These are phyloP conservation scores for Tringa solitaria DNA, from an alignment of 2,113 vertebrate species.

Conservation along the genomic window DNA sequence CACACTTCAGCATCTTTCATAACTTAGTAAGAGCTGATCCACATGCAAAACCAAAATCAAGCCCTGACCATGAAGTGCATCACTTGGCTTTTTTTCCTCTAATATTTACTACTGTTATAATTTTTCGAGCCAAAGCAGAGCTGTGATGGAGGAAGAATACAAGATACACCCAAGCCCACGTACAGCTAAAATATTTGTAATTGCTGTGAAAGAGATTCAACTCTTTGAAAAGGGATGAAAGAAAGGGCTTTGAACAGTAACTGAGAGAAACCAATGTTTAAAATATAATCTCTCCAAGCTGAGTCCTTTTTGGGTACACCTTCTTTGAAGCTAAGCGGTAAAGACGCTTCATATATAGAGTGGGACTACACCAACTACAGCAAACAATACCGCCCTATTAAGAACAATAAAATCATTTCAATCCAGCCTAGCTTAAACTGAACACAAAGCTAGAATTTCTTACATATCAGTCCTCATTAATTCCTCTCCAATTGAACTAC, in stretches of 20 bases:
- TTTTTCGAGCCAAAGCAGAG: background rate
- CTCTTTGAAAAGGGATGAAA: background rate
- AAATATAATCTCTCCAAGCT: background rate
- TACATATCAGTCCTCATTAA: background rate
- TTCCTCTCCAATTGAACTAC: background rate
- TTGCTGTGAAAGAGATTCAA: background rate
- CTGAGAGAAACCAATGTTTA: background rate
- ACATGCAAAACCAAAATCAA: background rate
- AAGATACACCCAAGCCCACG: background rate
- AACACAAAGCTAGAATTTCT: background rate
- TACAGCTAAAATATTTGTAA: background rate
- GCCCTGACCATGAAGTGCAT: background rate
- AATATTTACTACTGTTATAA: background rate
- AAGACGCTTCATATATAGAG: background rate
- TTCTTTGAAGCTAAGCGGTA: background rate
- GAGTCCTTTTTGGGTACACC: background rate
- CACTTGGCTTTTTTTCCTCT: background rate
- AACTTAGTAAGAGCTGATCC: background rate
- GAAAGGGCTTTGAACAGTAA: background rate
- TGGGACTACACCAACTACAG: background rate
- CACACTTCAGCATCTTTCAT: slow-evolving; percentile 6
- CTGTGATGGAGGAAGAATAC: background rate
- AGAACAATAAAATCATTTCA: background rate
- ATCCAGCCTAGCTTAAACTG: background rate
- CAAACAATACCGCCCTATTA: background rate